Conservation (phyloP, 2,113 vertebrate species). For the Oreochromis aureus region DNA sequence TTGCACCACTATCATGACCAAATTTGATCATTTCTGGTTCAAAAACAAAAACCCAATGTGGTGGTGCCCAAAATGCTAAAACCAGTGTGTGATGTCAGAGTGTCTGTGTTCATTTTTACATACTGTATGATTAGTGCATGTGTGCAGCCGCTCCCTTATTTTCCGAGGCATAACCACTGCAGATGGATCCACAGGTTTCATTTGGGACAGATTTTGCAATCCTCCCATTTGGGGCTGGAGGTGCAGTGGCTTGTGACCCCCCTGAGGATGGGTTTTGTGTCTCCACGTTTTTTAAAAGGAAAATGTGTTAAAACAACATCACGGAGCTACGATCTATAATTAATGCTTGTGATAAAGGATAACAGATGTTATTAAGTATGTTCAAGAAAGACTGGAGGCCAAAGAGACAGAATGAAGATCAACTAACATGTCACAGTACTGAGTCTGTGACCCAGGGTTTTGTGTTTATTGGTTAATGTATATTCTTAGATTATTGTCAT, state of each 20-base stretch:
- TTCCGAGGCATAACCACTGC: not conserved
- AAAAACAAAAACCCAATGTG: not conserved
- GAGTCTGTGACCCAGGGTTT: not conserved
- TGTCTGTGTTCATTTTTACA: not conserved
- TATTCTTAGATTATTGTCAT: not conserved
- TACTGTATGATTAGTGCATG: not conserved
- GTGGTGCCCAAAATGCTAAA: not conserved
- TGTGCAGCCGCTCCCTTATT: not conserved
- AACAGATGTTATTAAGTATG: not conserved
- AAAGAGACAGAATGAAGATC: not conserved
- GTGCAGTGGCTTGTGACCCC: not conserved
- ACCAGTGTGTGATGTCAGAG: not conserved
- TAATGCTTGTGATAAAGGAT: not conserved
- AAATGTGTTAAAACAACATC: not conserved
- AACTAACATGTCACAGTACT: not conserved
- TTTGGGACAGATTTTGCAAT: not conserved
- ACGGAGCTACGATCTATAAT: not conserved
- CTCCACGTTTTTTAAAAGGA: rapidly evolving
- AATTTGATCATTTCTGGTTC: not conserved
- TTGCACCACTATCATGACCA: not conserved
- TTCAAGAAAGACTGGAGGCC: not conserved
- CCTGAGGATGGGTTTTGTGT: not conserved
- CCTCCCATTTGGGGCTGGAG: not conserved
- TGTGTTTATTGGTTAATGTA: not conserved
- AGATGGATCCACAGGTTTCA: not conserved